These are phyloP conservation scores for Sigmodon hispidus DNA, from an alignment of 2,113 vertebrate species.

Conservation along the genomic window DNA sequence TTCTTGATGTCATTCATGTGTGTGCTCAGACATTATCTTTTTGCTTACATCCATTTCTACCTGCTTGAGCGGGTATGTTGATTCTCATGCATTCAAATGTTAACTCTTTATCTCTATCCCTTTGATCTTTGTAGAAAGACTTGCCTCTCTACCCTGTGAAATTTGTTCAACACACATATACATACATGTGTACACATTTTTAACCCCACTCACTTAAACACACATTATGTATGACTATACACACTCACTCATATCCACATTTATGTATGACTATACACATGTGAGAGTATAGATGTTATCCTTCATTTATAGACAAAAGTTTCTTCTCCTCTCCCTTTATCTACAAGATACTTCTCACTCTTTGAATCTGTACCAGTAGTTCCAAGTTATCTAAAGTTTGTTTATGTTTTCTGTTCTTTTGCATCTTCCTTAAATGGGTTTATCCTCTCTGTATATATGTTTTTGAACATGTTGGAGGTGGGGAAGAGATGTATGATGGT, in stretches of 20 bases:
- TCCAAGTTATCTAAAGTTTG: background rate
- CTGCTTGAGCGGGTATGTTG: background rate
- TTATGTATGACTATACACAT: background rate
- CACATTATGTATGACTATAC: background rate
- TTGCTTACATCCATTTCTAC: background rate
- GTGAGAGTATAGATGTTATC: background rate
- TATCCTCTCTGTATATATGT: background rate
- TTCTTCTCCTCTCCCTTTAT: conserved; percentile 7
- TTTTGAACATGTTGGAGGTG: background rate
- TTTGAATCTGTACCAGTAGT: background rate
- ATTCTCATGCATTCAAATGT: background rate
- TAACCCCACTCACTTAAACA: background rate
- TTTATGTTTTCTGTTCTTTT: background rate
- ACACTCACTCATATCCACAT: background rate
- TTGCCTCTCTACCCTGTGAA: conserved; percentile 22
- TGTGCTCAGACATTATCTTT: background rate
- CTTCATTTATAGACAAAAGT: background rate
- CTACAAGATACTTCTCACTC: background rate
- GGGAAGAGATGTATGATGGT: background rate
- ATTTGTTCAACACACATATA: background rate
- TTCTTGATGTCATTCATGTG: background rate
- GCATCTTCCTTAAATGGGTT: background rate
- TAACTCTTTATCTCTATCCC: background rate
- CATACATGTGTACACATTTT: background rate
- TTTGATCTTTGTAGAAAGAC: background rate